Percentiles rank a stretch among this genome's conserved stretches.
phyloP scores from a whole-genome alignment of 2,888 invertebrate genomes.

The Lampropteryx suffumata region DNA sequence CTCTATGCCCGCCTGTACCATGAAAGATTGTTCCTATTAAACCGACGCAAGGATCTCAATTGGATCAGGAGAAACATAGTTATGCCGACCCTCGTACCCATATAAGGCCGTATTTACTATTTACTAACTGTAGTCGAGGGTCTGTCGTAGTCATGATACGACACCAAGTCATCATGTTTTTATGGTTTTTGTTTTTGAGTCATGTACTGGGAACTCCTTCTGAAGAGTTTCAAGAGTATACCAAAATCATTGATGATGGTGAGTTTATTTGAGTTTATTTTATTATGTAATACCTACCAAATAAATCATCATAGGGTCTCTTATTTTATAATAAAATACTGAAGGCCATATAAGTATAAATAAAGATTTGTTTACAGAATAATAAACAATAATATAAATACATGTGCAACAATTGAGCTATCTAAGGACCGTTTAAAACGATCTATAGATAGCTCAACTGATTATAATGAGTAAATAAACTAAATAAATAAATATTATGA shows the following conservation, averaged over 20 bases:
- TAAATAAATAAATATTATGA: too few species aligned
- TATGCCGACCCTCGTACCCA: conserved; percentile 53
- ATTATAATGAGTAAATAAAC: too few species aligned
- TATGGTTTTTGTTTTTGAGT: conserved; percentile 51
- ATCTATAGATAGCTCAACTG: too few species aligned
- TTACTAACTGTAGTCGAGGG: conserved; percentile 29
- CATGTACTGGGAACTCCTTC: conserved; percentile 45
- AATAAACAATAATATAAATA: too few species aligned
- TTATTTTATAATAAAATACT: too few species aligned
- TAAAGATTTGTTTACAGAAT: too few species aligned
- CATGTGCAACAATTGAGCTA: too few species aligned
- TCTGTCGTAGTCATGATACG: conserved; percentile 39
- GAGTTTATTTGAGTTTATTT: not conserved
- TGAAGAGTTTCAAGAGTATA: conserved; percentile 55
- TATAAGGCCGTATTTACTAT: conserved; percentile 49
- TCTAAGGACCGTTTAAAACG: too few species aligned
- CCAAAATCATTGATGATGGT: conserved; percentile 53
- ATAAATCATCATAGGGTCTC: too few species aligned
- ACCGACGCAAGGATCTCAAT: conserved; percentile 63
- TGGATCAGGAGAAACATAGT: conserved; percentile 66
- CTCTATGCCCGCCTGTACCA: conserved; percentile 54
- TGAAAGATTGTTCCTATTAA: conserved; percentile 61
- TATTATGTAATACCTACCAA: not conserved
- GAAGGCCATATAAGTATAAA: too few species aligned
- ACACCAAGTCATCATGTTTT: conserved; percentile 43